Evolutionary conservation across 53 echinoderm and acorn worm species (phyloP).

Genomic region (Antedon mediterranea): DNA sequence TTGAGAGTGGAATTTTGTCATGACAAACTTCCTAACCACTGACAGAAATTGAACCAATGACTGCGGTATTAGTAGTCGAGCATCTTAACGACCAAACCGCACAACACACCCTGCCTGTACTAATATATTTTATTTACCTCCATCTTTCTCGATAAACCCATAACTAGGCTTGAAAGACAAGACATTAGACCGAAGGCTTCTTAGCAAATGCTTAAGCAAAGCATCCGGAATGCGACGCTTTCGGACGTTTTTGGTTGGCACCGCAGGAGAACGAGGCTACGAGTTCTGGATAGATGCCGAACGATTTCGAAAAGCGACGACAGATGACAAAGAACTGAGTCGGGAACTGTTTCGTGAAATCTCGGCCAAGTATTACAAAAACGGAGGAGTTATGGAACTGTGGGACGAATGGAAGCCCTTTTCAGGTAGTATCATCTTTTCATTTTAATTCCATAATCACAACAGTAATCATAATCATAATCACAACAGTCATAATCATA

Average conservation of each 20-base stretch:
- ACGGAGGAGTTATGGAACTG: constrained; percentile 41
- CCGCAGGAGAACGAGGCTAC: constrained; percentile 48
- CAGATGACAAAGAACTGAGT: constrained; percentile 36
- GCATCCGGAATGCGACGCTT: constrained; percentile 93
- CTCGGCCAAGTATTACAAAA: constrained; percentile 65
- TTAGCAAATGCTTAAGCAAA: constrained; percentile 63
- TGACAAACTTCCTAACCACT: too few relatives aligned
- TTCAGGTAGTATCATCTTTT: background rate
- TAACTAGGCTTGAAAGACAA: constrained; percentile 57
- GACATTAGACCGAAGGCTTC: constrained; percentile 62
- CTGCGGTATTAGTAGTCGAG: too few relatives aligned
- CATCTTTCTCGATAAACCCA: too few relatives aligned
- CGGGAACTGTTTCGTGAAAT: constrained; percentile 42
- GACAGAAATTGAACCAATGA: too few relatives aligned
- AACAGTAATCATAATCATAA: too few relatives aligned
- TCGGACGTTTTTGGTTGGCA: constrained; percentile 55
- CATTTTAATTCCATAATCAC: too few relatives aligned
- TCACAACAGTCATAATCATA: too few relatives aligned
- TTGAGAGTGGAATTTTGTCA: too few relatives aligned
- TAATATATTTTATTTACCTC: too few relatives aligned
- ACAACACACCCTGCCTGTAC: too few relatives aligned
- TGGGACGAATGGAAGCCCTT: constrained; percentile 1
- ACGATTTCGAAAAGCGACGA: constrained; percentile 41
- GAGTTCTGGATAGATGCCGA: constrained; percentile 94
- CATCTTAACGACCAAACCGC: too few relatives aligned